Percentiles rank a stretch among this genome's conserved stretches.
These are phyloP conservation scores for Charadrius vociferus DNA, from an alignment of 2,113 vertebrate species.

Conservation along the genomic window DNA sequence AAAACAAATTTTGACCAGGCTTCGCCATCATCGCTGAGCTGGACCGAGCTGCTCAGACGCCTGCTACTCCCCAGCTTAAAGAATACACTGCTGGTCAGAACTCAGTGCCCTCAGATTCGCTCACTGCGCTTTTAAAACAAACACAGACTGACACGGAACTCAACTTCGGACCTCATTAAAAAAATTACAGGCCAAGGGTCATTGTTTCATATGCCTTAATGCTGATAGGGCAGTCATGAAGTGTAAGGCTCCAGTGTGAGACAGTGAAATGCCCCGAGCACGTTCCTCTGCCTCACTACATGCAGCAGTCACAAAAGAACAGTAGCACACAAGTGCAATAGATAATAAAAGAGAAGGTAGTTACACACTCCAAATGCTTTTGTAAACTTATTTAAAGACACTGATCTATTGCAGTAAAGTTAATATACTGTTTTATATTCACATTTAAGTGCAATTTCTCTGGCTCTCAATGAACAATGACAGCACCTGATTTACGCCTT, in stretches of 20 bases:
- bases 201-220: background rate
- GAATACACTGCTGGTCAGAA: fast-evolving
- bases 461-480: background rate
- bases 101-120: fast-evolving
- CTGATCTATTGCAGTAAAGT: background rate
- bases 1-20: background rate
- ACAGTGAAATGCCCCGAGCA: background rate
- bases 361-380: background rate
- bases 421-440: constrained; percentile 30
- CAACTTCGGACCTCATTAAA: background rate
- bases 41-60: background rate
- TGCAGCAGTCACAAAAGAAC: background rate
- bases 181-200: background rate
- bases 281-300: background rate
- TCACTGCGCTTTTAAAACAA: background rate
- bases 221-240: background rate
- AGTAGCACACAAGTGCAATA: background rate
- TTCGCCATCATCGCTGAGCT: background rate
- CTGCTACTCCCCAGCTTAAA: background rate
- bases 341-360: background rate
- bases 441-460: constrained; percentile 9
- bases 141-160: background rate
- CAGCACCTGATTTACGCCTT: background rate
- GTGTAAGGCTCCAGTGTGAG: background rate
- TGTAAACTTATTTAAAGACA: constrained; percentile 30